Base-by-base conservation (phyloP, 2,797 vertebrate genomes). In the Brachyalestes nurse region DNA sequence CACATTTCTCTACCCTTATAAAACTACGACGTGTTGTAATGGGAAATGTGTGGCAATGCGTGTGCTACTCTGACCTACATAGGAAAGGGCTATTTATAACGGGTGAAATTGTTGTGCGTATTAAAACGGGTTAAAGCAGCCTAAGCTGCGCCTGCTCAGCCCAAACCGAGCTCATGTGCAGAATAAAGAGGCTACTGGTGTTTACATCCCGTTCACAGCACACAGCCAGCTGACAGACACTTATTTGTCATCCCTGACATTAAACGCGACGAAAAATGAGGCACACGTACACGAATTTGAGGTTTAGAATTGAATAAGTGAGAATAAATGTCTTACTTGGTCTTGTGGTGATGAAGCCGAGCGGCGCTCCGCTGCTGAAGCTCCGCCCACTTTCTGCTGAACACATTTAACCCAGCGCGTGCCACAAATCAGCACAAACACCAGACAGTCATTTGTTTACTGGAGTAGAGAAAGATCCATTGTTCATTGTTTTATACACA, bases 281-380 rank as follows among this genome's bases (percentile, higher is more conserved):
- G n/a, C 1, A 53, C 4, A 14, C 10, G 21, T 8, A 9, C 4
- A 4, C 21, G n/a, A 6, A 28, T 14, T 5, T 21, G 53, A 42
- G 23, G 21, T 5, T 70, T 58, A 45, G 23, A 66, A 13, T 12
- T 5, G 5, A 40, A 14, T 16, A 5, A 8, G 1, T 14, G 42
- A 45, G 19, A 25, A 64, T 69, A 66, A 82, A 57, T 38, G 2
- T 2, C 67, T 49, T 83, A 80, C 84, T 82, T 60, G 42, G 12
- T 62, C 9, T 9, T 62, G 21, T 60, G 13, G 55, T 49, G 79
- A 84, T 42, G 64, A 10, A 42, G 40, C 64, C 64, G 64, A 12
- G 19, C 5, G n/a, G 38, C 64, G 42, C 17, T 66, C 38, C 17
- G 38, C 40, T 19, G 38, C 38, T 45, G 64, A 66, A 42, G 21